phyloP scores from a whole-genome alignment of 2,888 invertebrate genomes.

The Ormia ochracea region DNA sequence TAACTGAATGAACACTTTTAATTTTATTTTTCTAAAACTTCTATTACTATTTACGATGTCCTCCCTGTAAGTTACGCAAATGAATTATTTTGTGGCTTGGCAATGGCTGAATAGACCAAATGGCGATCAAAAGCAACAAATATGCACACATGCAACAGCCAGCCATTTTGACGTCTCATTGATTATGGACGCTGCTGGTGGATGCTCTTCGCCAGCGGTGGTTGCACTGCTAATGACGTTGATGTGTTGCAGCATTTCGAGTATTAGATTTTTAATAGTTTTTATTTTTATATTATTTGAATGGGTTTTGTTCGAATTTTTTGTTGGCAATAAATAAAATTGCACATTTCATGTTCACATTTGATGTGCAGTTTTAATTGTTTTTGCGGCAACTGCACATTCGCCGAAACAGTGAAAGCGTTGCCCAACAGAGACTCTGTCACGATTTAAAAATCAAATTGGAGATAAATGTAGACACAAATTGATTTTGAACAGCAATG shows the following conservation, averaged over 20 bases:
- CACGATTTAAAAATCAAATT: too few species aligned
- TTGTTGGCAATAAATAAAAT: constrained; percentile 23
- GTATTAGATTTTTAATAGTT: constrained; percentile 14
- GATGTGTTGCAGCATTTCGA: constrained; percentile 1
- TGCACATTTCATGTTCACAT: constrained; percentile 23
- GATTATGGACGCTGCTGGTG: constrained; percentile 30
- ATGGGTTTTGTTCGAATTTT: not conserved
- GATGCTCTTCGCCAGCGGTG: not conserved
- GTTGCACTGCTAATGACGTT: constrained; percentile 5
- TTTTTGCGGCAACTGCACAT: not conserved
- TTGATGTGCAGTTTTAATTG: constrained; percentile 23
- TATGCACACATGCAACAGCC: constrained; percentile 5
- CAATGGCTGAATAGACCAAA: not conserved
- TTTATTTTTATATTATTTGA: not conserved
- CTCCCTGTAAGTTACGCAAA: not conserved
- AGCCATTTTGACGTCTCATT: constrained; percentile 53
- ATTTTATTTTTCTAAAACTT: not conserved
- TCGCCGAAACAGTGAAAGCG: constrained; percentile 16
- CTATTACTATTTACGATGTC: not conserved
- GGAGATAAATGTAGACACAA: too few species aligned
- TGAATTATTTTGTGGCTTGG: not conserved
- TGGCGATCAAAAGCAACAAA: not conserved
- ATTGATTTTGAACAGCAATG: not conserved
- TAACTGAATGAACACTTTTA: not conserved
- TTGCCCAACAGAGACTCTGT: not conserved